phyloP scores from a whole-genome alignment of 1,140 invertebrate genomes.

The Apis dorsata region DNA sequence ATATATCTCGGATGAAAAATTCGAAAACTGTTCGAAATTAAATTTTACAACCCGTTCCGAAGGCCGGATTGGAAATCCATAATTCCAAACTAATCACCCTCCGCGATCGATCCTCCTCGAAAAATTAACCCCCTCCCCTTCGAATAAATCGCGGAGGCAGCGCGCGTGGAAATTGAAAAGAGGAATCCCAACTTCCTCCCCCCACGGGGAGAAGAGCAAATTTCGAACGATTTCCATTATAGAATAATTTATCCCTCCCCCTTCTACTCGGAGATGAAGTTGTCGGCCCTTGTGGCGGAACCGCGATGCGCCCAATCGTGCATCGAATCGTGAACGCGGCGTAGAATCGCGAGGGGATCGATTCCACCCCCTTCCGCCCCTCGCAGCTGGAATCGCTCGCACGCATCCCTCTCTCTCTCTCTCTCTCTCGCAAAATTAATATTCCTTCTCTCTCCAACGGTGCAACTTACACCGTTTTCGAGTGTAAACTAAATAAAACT shows the following conservation, averaged over 20 bases:
- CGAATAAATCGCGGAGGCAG: not conserved
- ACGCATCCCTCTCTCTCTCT: no score
- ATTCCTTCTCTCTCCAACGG: no score
- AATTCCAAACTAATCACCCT: no score
- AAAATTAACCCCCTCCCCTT: not conserved
- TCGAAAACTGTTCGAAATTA: no score
- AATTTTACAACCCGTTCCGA: no score
- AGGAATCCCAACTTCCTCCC: not conserved
- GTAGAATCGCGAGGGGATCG: conserved; percentile 50
- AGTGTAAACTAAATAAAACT: no score
- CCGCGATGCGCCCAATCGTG: conserved; percentile 14
- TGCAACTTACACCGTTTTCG: no score
- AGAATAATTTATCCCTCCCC: conserved; percentile 38
- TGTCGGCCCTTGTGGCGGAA: conserved; percentile 31
- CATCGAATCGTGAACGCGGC: conserved; percentile 42
- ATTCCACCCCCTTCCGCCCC: conserved; percentile 23
- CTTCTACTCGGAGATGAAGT: conserved; percentile 42
- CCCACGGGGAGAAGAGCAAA: not conserved
- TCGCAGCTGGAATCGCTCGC: no score
- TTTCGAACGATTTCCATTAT: conserved; percentile 25
- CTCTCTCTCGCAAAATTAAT: no score
- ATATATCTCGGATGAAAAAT: no score
- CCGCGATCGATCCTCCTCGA: not conserved
- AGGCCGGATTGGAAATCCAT: no score
- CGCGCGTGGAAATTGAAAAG: conserved; percentile 1